Conservation (phyloP, 2,797 vertebrate species). For the Lates japonicus region DNA sequence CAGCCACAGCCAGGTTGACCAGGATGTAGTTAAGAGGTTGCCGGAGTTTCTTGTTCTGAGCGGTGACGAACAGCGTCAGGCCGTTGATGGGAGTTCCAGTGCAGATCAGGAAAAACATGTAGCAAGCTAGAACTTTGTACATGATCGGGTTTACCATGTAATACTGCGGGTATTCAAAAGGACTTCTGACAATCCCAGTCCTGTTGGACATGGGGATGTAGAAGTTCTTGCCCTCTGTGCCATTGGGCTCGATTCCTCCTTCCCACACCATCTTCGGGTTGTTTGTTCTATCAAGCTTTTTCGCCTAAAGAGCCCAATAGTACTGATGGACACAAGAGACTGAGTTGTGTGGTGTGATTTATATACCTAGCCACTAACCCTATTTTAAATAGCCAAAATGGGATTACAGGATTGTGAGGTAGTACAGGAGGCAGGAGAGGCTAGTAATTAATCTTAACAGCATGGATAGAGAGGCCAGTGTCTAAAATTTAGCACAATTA, state of each 20-base stretch:
- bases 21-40: constrained; percentile 90
- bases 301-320: background rate
- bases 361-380: constrained; percentile 55
- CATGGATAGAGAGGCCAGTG: constrained; percentile 6
- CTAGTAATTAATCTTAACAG: constrained; percentile 41
- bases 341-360: constrained; percentile 8
- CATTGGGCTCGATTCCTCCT: constrained; percentile 77
- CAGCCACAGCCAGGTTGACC: constrained; percentile 88
- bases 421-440: constrained; percentile 1
- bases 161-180: constrained; percentile 86
- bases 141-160: constrained; percentile 85
- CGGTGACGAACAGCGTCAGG: constrained; percentile 83
- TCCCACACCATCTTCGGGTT: constrained; percentile 62
- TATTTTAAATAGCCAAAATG: constrained; percentile 32
- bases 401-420: constrained; percentile 47
- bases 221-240: constrained; percentile 89
- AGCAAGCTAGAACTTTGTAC: constrained; percentile 79
- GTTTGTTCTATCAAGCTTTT: constrained; percentile 10
- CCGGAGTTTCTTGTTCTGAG: constrained; percentile 89
- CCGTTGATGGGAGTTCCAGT: constrained; percentile 87
- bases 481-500: background rate
- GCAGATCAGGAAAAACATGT: constrained; percentile 89
- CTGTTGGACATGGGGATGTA: constrained; percentile 89
- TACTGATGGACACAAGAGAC: background rate
- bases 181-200: constrained; percentile 88